Evolutionary conservation across 2,113 vertebrate genomes (phyloP), one percentile per base, ranked within the genome.

Genomic region (Gnathonemus echidnorhynchus): DNA sequence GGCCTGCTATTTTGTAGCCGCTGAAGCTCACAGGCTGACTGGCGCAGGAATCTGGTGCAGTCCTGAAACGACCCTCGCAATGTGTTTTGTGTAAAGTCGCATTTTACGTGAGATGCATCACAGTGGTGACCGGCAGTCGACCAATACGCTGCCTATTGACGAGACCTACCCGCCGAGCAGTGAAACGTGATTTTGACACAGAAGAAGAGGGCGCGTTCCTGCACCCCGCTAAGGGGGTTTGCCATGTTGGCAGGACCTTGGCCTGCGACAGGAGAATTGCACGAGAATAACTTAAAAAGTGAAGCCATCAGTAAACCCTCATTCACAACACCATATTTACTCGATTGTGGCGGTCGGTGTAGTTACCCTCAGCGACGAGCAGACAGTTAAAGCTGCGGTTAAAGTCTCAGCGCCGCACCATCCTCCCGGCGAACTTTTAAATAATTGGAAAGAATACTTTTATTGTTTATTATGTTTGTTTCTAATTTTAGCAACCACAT

Each of bases 111-210:
- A 88, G 90, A 86, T 4, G 86, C 70, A 90, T 5, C 89, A 74
- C 39, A n/a, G 49, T 21, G 27, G 87, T 58, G 85, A 77, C 89
- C 91, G 10, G 1, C 17, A 4, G 31, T 5, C 90, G 89, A 88
- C 92, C 94, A 91, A 95, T 94, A 94, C 92, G 90, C 92, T 93
- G 91, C 91, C 56, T 91, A 91, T 91, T 89, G 90, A 90, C 19
- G 74, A 91, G 93, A 94, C 93, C 62, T 19, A 93, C 91, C 90
- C 94, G 93, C 91, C 90, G 92, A 92, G 91, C 92, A 93, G 94
- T 94, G 93, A 95, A 95, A 95, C 95, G 95, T 94, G 94, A 95
- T 94, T 94, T 94, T 94, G 31, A 19, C 95, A 95, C 95, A 95
- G 91, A 84, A 91, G 88, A 87, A 85, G 83, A 87, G 77, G 58